phyloP scores from a whole-genome alignment of 2,113 vertebrate species.

The Malurus elegans region DNA sequence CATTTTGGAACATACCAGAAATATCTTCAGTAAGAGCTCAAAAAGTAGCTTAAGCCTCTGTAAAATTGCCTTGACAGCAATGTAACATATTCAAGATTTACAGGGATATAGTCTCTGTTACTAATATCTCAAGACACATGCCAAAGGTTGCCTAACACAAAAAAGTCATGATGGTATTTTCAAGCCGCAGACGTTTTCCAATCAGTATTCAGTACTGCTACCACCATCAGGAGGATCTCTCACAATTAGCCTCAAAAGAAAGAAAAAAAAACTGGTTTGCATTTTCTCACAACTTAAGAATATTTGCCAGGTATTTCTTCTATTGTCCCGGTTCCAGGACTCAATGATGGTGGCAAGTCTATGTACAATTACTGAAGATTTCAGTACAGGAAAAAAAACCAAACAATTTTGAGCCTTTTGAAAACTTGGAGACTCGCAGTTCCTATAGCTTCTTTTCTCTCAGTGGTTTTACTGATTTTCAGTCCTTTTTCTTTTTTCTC shows the following conservation, averaged over 20 bases:
- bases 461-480: neutral
- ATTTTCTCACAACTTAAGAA: neutral
- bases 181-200: neutral
- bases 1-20: neutral
- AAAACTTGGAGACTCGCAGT: neutral
- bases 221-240: neutral
- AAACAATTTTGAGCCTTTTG: neutral
- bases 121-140: neutral
- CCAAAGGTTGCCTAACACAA: neutral
- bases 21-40: neutral
- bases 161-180: neutral
- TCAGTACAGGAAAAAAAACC: neutral
- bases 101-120: neutral
- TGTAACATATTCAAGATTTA: neutral
- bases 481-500: rapidly evolving
- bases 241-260: neutral
- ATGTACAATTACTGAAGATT: rapidly evolving
- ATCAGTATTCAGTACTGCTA: neutral
- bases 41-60: neutral
- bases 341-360: neutral
- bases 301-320: neutral
- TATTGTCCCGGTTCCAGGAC: neutral
- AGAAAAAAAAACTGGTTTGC: neutral
- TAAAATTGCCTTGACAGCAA: neutral
- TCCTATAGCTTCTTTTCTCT: neutral